These are phyloP conservation scores for Patella vulgata DNA, from an alignment of 1,140 invertebrate species.

Conservation along the genomic window DNA sequence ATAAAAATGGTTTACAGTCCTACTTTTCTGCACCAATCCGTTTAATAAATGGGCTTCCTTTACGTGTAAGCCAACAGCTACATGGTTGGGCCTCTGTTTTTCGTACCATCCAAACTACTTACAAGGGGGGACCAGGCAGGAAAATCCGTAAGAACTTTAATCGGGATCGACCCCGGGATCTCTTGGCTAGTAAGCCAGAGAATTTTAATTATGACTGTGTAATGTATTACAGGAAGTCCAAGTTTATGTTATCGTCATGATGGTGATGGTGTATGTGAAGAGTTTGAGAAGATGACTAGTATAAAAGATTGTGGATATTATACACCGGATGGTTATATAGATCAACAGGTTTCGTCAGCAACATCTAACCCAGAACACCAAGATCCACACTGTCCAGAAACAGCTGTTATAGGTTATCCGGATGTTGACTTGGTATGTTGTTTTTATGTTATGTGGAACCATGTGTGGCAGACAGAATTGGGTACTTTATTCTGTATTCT, in stretches of 20 bases:
- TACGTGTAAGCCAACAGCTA: too few relatives aligned
- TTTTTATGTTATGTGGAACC: neutral
- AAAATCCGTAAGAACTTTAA: too few relatives aligned
- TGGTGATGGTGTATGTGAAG: constrained; percentile 48
- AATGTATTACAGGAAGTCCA: constrained; percentile 36
- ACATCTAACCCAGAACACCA: constrained; percentile 39
- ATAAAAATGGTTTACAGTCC: too few relatives aligned
- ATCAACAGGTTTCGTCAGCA: constrained; percentile 46
- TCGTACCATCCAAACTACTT: too few relatives aligned
- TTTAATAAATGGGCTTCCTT: too few relatives aligned
- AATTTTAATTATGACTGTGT: too few relatives aligned
- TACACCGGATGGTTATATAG: constrained; percentile 42
- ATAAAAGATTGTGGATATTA: constrained; percentile 47
- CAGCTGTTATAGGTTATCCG: constrained; percentile 38
- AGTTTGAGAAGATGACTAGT: constrained; percentile 36
- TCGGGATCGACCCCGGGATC: too few relatives aligned
- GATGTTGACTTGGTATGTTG: constrained; percentile 25
- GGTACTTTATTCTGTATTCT: too few relatives aligned
- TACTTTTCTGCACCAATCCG: too few relatives aligned
- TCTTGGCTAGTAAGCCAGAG: too few relatives aligned
- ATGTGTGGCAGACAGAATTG: too few relatives aligned
- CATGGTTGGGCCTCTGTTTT: neutral
- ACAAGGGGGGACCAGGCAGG: too few relatives aligned
- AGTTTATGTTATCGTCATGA: constrained; percentile 50
- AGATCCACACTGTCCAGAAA: constrained; percentile 30